Evolutionary conservation across 2,113 vertebrate species (phyloP).

Genomic region (Crocuta crocuta): DNA sequence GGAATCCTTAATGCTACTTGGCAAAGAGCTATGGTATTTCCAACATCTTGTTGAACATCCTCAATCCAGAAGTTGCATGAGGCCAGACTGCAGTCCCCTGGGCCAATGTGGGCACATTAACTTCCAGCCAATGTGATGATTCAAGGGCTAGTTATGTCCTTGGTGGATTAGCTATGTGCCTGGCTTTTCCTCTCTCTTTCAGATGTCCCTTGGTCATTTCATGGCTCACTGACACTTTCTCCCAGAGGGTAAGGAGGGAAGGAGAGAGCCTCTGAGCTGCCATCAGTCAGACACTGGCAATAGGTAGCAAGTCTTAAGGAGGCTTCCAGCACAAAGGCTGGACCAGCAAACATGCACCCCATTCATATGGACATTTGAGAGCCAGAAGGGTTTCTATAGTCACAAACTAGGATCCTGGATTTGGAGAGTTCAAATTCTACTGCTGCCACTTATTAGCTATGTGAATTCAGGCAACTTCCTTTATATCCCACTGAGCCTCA

Average conservation of each 20-base stretch:
- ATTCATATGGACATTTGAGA: neutral
- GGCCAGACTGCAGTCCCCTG: neutral
- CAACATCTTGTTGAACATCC: neutral
- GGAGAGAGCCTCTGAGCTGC: neutral
- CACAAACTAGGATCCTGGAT: neutral
- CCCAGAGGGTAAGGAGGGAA: neutral
- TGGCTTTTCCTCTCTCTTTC: neutral
- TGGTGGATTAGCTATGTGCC: neutral
- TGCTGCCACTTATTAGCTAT: neutral
- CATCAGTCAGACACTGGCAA: neutral
- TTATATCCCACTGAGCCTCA: neutral
- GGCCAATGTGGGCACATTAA: neutral
- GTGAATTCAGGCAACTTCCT: neutral
- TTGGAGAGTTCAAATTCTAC: neutral
- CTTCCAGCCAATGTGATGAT: neutral
- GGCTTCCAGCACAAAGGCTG: neutral
- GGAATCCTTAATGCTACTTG: neutral
- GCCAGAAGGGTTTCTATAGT: neutral
- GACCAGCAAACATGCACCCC: neutral
- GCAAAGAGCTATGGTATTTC: neutral
- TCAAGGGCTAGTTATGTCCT: slow-evolving; percentile 31
- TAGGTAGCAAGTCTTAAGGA: neutral
- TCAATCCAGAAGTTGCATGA: neutral
- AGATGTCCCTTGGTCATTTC: neutral
- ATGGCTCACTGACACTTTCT: slow-evolving; percentile 12